Evolutionary conservation across 2,797 vertebrate species (phyloP), one percentile per base, ranked within the genome.

Genomic region (Gadopsis bispinosus): DNA sequence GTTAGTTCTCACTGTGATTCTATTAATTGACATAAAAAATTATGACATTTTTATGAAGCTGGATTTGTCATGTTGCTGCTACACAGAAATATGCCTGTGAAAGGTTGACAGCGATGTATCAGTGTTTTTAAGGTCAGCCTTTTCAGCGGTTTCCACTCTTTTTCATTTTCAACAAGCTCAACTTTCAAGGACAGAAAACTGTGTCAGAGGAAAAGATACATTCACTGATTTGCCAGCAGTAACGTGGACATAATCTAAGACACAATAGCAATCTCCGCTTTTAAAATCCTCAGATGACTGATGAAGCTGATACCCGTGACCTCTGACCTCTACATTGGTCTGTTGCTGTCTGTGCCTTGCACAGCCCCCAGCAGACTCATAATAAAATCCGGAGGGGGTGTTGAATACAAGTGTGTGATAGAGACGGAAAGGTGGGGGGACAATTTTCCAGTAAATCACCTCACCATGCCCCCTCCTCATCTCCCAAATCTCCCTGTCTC

Each of bases 361-460:
- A 31, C 41, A 48, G 67, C 62, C 77, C 65, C 69, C 79, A 70
- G 68, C 43, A 71, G 65, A 76, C 77, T 43, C 54, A 51, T 62
- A 29, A 81, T 70, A 67, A 81, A 87, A 70, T 33, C 67, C 65
- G 9, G 8, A 37, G 55, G 58, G 59, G 41, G 26, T 54, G 56
- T 19, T 70, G 59, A 35, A 39, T 47, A 3, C 35, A 45, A 48
- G 53, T 69, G 66, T 43, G 26, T 26, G 29, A 26, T 22, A 54
- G 47, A 55, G 62, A 79, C 19, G 26, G 70, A 33, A 29, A 71
- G 65, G 26, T 45, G 45, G 61, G 61, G 75, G 53, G 35, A 45
- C 69, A 74, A 60, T 66, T 41, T 85, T 80, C 76, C 79, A 72
- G 79, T 84, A 85, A 88, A 85, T 78, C 75, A 81, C 79, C 64